phyloP scores from a whole-genome alignment of 2,113 vertebrate genomes.

The Halichoerus grypus region DNA sequence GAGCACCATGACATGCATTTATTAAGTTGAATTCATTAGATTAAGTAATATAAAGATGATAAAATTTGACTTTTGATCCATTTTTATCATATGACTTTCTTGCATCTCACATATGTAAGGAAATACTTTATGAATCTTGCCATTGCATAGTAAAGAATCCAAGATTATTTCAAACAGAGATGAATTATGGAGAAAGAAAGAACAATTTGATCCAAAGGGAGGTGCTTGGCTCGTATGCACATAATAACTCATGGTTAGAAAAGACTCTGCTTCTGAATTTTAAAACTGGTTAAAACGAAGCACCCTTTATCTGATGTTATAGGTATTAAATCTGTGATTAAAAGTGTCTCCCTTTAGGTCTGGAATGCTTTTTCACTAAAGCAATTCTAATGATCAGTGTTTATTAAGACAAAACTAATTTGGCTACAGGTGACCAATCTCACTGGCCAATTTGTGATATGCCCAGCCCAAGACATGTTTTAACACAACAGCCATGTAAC shows the following conservation, averaged over 20 bases:
- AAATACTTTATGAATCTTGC: neutral
- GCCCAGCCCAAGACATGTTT: neutral
- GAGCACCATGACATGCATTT: neutral
- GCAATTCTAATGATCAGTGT: neutral
- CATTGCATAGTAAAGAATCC: neutral
- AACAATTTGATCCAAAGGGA: neutral
- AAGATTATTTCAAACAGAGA: neutral
- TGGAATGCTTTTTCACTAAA: neutral
- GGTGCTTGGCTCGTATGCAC: neutral
- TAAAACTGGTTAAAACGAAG: neutral
- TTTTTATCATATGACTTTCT: constrained; percentile 33
- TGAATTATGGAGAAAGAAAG: neutral
- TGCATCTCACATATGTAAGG: neutral
- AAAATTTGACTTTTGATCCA: neutral
- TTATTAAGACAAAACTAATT: neutral
- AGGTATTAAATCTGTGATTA: neutral
- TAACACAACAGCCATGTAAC: neutral
- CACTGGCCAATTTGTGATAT: neutral
- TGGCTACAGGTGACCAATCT: neutral
- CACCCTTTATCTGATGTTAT: neutral
- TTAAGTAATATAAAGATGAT: neutral
- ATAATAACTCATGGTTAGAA: neutral
- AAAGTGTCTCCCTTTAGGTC: neutral
- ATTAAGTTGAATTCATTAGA: neutral
- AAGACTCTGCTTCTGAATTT: neutral